These are phyloP conservation scores for Corythaeola cristata DNA, from an alignment of 2,113 vertebrate species.

Conservation along the genomic window DNA sequence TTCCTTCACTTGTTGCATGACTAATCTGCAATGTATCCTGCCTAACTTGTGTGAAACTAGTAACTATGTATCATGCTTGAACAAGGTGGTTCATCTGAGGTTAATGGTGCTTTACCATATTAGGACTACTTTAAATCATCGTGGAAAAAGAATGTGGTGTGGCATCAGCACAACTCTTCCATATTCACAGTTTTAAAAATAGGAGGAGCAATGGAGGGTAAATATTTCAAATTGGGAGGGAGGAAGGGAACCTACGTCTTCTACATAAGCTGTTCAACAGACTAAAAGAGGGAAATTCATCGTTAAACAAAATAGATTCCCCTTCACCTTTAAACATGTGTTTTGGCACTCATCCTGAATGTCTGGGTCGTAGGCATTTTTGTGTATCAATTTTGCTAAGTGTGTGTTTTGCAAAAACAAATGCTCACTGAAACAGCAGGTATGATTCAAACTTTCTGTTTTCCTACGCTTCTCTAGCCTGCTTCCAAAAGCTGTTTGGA, in stretches of 20 bases:
- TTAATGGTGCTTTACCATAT: conserved; percentile 13
- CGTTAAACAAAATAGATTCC: not conserved
- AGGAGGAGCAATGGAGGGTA: not conserved
- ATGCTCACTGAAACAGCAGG: not conserved
- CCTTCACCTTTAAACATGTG: not conserved
- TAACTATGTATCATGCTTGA: conserved; percentile 43
- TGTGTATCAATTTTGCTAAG: not conserved
- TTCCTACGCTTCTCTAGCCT: not conserved
- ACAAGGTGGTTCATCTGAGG: conserved; percentile 30
- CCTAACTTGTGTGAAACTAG: conserved; percentile 35
- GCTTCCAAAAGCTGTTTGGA: not conserved
- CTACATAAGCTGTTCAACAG: not conserved
- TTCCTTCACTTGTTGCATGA: conserved; percentile 33
- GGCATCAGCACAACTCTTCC: not conserved
- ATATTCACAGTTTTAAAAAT: not conserved
- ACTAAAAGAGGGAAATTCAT: not conserved
- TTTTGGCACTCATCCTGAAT: not conserved
- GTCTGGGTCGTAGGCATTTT: not conserved
- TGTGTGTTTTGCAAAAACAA: not conserved
- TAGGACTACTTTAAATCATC: not conserved
- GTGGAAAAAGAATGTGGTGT: conserved; percentile 1
- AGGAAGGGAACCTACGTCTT: not conserved
- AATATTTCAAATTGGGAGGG: not conserved
- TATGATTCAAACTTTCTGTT: not conserved
- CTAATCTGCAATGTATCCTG: conserved; percentile 20